These are phyloP conservation scores for Dasysyrphus tricinctus DNA, from an alignment of 2,888 invertebrate species.

Conservation along the genomic window DNA sequence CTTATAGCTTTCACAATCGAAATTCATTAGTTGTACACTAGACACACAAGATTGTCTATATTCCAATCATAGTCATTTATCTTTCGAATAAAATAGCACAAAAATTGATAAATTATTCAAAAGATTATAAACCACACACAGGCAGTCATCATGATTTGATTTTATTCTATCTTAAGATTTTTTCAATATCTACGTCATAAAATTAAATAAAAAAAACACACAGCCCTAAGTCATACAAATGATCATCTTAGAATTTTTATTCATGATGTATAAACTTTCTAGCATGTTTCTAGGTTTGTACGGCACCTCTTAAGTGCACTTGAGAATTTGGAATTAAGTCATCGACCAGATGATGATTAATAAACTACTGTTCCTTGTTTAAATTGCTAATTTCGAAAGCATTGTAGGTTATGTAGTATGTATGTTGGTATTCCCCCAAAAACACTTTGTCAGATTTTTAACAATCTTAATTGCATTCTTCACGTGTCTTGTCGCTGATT, in stretches of 20 bases:
- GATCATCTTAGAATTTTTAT: slow-evolving; percentile 10
- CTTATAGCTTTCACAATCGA: slow-evolving; percentile 29
- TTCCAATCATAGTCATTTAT: slow-evolving; percentile 23
- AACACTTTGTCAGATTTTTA: slow-evolving; percentile 41
- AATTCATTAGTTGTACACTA: background rate
- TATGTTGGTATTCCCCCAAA: slow-evolving; percentile 5
- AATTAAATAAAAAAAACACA: background rate
- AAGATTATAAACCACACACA: slow-evolving; percentile 40
- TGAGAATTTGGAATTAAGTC: slow-evolving; percentile 56
- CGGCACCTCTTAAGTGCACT: slow-evolving; percentile 57
- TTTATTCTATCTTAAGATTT: slow-evolving; percentile 27
- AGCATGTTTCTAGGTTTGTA: background rate
- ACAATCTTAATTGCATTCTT: slow-evolving; percentile 63
- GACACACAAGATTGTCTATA: background rate
- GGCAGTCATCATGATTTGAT: slow-evolving; percentile 30
- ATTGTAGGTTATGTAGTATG: background rate
- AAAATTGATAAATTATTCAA: slow-evolving; percentile 70
- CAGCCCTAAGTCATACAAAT: slow-evolving; percentile 38
- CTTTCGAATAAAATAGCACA: slow-evolving; percentile 26
- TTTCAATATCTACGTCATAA: slow-evolving; percentile 18
- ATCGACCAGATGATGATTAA: slow-evolving; percentile 1
- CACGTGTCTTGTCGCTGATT: background rate
- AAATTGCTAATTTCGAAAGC: background rate
- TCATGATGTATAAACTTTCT: slow-evolving; percentile 3
- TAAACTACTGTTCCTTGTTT: background rate